Evolutionary conservation across 2,888 invertebrate species (phyloP).

Genomic region (Agapetus fuscipes): DNA sequence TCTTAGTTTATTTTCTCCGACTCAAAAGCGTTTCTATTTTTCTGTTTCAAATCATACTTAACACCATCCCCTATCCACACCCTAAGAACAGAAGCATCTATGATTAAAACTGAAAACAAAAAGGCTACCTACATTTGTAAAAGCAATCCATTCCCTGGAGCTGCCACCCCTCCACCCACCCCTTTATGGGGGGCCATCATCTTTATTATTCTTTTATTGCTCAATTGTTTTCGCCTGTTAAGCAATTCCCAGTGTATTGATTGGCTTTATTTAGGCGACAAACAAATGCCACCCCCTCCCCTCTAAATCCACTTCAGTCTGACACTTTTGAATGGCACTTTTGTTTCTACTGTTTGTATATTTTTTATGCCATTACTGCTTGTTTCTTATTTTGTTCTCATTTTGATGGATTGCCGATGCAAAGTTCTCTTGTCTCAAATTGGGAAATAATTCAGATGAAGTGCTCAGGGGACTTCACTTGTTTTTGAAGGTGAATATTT

Average conservation of each 20-base stretch:
- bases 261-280: slow-evolving; percentile 17
- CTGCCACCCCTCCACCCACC: no score
- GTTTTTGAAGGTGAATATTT: not conserved
- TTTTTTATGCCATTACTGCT: no score
- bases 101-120: no score
- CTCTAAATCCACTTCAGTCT: slow-evolving; percentile 2
- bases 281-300: not conserved
- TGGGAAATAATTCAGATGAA: slow-evolving; percentile 2
- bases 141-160: no score
- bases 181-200: slow-evolving; percentile 20
- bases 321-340: slow-evolving; percentile 1
- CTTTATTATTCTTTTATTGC: slow-evolving; percentile 22
- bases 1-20: no score
- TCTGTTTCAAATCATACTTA: no score
- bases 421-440: slow-evolving; percentile 9
- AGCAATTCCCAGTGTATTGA: slow-evolving; percentile 17
- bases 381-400: slow-evolving; percentile 3
- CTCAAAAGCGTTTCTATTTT: not conserved
- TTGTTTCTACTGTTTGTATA: no score
- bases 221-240: slow-evolving; percentile 21
- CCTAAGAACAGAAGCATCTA: no score
- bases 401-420: slow-evolving; percentile 14
- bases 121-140: no score
- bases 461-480: not conserved
- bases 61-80: no score